phyloP scores from a whole-genome alignment of 92 coral and sea anemone genomes.

The Metridium senile region DNA sequence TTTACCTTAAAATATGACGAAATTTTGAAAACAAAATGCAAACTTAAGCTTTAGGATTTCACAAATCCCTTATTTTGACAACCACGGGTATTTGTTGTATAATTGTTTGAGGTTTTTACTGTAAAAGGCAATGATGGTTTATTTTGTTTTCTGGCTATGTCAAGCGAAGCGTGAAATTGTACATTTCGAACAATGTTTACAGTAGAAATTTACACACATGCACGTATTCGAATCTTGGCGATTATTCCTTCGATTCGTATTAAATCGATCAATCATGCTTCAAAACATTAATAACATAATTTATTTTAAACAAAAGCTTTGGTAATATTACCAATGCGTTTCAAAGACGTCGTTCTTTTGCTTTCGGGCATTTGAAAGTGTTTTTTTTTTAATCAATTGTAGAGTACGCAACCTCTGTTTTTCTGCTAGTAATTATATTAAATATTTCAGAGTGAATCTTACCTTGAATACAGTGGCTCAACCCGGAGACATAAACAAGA shows the following conservation, averaged over 20 bases:
- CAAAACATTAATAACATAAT: background rate
- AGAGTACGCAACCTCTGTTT: background rate
- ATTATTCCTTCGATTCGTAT: too few relatives aligned
- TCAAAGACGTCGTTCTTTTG: background rate
- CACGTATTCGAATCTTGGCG: too few relatives aligned
- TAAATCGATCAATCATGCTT: background rate
- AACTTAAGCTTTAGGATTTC: background rate
- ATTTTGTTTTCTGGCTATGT: background rate
- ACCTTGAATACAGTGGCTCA: conserved; percentile 12
- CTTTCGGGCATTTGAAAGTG: background rate
- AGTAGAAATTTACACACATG: background rate
- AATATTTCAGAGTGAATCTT: background rate
- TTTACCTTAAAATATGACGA: background rate
- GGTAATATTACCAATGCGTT: too few relatives aligned
- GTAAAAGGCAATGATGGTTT: background rate
- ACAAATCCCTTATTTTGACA: background rate
- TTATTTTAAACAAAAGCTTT: too few relatives aligned
- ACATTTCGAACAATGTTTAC: background rate
- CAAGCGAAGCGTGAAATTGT: background rate
- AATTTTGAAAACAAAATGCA: too few relatives aligned
- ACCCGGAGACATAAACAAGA: background rate
- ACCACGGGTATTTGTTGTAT: background rate
- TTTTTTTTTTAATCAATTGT: background rate
- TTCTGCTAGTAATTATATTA: background rate
- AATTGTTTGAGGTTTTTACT: background rate